Base-by-base conservation (phyloP, 2,113 vertebrate species). In the Platysternon megacephalum region DNA sequence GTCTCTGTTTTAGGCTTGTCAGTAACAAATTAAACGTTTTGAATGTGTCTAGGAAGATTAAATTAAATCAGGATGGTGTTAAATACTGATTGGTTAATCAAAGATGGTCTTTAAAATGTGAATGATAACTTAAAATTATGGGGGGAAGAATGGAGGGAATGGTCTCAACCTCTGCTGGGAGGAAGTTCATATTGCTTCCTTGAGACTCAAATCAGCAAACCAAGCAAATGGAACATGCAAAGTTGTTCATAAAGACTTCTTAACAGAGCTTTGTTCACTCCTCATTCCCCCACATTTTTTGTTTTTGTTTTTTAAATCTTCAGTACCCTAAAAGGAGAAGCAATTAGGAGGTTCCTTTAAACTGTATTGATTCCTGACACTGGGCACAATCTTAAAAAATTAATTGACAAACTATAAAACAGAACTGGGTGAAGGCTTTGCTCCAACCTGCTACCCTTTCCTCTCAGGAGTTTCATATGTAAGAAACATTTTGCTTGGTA, bases 261-360 rank as follows among this genome's bases (percentile, higher is more conserved):
- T n/a, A 85, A 53, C n/a, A 85, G 32, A 13, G 76, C 51, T 96
- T 95, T 94, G 55, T 94, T 95, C 48, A 32, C n/a, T 22, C 1
- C 26, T 87, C 78, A 89, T 68, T n/a, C 14, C 14, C 58, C 58
- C 61, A 35, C 32, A 44, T 1, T 79, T 85, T 88, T 95, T 87
- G 28, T 29, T 61, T 55, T 58, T 28, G 28, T 61, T 61, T 61
- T 61, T 61, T 10, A 39, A 21, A 72, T 90, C 80, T 90, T 95
- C 76, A 85, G 3, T 48, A 68, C 85, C 44, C 68, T 89, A 86
- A 89, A 92, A 78, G 14, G 76, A 92, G 81, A 93, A 8, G 44
- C 85, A 86, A 53, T 85, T n/a, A n/a, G 35, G 35, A 68, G 35
- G 35, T 65, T 85, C 26, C 26, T 29, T 79, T 2, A 81, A 24